These are phyloP conservation scores for Catostylus mosaicus DNA, from an alignment of 30 jellyfish, hydroid and myxozoan genomes.

Conservation along the genomic window DNA sequence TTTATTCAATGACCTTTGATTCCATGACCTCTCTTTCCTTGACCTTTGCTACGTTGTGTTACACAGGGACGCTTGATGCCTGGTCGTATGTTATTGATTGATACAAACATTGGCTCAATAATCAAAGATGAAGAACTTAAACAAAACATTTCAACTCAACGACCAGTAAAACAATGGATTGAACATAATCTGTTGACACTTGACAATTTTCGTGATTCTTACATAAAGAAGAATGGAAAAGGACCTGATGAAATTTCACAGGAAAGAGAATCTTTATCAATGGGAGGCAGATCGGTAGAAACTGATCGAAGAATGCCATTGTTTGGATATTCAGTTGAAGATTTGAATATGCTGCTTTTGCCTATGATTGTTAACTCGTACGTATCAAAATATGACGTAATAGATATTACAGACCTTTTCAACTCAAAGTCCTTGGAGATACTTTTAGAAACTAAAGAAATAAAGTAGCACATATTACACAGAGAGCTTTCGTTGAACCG, in stretches of 20 bases:
- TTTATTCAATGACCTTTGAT: background rate
- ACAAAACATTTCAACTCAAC: conserved; percentile 43
- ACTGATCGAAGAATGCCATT: conserved; percentile 79
- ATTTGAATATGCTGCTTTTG: conserved; percentile 68
- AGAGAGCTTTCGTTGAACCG: no score
- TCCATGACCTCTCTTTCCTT: background rate
- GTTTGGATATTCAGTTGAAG: conserved; percentile 80
- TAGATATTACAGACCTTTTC: no score
- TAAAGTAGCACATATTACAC: no score
- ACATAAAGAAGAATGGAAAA: conserved; percentile 38
- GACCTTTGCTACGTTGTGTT: background rate
- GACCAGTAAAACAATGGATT: conserved; percentile 55
- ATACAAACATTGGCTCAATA: conserved; percentile 70
- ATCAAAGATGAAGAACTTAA: conserved; percentile 73
- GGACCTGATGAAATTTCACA: conserved; percentile 59
- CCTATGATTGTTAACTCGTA: conserved; percentile 74
- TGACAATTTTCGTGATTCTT: conserved; percentile 53
- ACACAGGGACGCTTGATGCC: conserved; percentile 76
- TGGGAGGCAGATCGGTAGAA: conserved; percentile 83
- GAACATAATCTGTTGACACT: conserved; percentile 47
- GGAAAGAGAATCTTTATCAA: conserved; percentile 41
- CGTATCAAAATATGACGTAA: background rate
- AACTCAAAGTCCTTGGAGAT: no score
- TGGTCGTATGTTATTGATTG: conserved; percentile 72
- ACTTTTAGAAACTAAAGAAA: no score